phyloP scores from a whole-genome alignment of 2,113 vertebrate species.

The Poicephalus meyeri region DNA sequence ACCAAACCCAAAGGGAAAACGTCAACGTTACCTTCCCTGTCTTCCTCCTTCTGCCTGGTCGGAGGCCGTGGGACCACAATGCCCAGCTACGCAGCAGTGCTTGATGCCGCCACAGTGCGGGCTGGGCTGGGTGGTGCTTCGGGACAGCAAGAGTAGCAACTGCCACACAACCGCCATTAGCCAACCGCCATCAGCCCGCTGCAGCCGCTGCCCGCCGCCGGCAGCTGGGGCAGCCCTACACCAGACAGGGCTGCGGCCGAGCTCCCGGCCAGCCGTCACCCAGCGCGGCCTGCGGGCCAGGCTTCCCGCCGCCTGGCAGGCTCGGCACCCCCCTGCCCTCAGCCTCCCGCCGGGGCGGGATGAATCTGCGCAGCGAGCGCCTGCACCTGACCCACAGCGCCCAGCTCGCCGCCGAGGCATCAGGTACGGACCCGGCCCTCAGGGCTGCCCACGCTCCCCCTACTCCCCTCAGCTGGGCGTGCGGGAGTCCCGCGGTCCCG shows the following conservation, averaged over 20 bases:
- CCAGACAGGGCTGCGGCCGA: not conserved
- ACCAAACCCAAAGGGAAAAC: not conserved
- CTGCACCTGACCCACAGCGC: not conserved
- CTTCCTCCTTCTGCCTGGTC: accelerated
- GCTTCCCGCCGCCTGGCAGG: not conserved
- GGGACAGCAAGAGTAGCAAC: not conserved
- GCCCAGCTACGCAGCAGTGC: not conserved
- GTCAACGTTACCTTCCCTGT: accelerated
- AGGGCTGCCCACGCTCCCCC: not conserved
- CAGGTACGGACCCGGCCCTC: not conserved
- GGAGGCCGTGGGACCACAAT: accelerated
- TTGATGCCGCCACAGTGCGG: not conserved
- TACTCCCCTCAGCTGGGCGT: no score
- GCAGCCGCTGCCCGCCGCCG: no score
- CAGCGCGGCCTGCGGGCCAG: not conserved
- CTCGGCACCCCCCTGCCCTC: no score
- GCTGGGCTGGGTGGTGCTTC: not conserved
- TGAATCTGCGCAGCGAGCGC: not conserved
- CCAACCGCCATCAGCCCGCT: no score
- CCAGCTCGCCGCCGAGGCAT: accelerated
- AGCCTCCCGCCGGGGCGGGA: not conserved
- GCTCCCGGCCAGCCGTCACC: accelerated
- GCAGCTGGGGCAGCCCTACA: not conserved
- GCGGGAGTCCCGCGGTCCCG: no score
- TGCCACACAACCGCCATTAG: not conserved